Percentiles rank a stretch among this genome's conserved stretches.
Conservation (phyloP, 2,797 vertebrate species). For the Gadopsis marmoratus region DNA sequence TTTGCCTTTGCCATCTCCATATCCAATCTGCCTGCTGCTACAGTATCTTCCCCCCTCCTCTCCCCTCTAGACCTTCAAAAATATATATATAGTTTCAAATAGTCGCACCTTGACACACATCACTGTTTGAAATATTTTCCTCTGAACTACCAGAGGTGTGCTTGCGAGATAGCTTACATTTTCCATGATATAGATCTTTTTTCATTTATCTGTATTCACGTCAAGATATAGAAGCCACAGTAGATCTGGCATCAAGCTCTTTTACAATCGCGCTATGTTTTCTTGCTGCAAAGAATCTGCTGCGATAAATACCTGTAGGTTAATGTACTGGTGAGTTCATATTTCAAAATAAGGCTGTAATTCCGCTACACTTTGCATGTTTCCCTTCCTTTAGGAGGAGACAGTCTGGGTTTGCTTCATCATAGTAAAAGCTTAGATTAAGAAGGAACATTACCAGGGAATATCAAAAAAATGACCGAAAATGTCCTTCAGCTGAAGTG, state of each 20-base stretch:
- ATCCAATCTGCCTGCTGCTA: constrained; percentile 40
- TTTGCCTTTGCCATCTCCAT: constrained; percentile 18
- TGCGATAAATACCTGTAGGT: constrained; percentile 25
- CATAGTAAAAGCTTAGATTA: constrained; percentile 20
- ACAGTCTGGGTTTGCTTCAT: neutral
- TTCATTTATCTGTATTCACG: constrained; percentile 7
- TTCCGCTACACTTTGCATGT: constrained; percentile 4
- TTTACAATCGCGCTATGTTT: constrained; percentile 3
- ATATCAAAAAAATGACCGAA: constrained; percentile 26
- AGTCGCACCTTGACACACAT: constrained; percentile 41
- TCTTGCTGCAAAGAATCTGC: constrained; percentile 15
- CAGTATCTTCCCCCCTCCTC: neutral
- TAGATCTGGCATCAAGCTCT: neutral
- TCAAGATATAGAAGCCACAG: constrained; percentile 2
- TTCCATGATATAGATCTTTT: constrained; percentile 21
- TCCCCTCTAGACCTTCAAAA: constrained; percentile 21
- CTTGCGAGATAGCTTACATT: constrained; percentile 6
- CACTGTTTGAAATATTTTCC: constrained; percentile 46
- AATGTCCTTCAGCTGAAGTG: constrained; percentile 44
- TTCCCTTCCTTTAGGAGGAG: neutral
- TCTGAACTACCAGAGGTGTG: constrained; percentile 30
- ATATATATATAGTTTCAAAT: constrained; percentile 50
- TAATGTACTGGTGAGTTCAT: constrained; percentile 11
- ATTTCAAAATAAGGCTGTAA: constrained; percentile 9
- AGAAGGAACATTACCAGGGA: neutral